Conservation (phyloP, 1,140 invertebrate genomes). For the Aethina tumida region DNA sequence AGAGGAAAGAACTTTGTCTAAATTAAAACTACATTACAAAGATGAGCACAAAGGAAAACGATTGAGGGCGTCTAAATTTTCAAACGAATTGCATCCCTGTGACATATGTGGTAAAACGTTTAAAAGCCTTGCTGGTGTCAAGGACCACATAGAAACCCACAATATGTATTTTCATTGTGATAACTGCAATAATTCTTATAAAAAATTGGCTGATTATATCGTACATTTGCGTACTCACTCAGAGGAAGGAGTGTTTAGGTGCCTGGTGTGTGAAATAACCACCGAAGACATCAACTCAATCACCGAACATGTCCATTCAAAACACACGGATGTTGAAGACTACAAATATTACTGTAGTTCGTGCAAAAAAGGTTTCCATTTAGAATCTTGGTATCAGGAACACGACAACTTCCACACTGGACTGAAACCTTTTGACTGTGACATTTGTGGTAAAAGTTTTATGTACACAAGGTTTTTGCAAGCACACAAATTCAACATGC, state of each 20-base stretch:
- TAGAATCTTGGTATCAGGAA: slow-evolving; percentile 29
- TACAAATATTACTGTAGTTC: slow-evolving; percentile 30
- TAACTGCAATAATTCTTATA: slow-evolving; percentile 26
- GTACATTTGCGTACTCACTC: slow-evolving; percentile 35
- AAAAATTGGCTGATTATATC: slow-evolving; percentile 25
- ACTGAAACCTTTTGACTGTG: slow-evolving; percentile 70
- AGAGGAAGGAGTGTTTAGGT: slow-evolving; percentile 38
- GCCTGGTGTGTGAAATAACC: slow-evolving; percentile 39
- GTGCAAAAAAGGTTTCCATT: slow-evolving; percentile 32
- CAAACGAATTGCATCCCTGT: slow-evolving; percentile 52
- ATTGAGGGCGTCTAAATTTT: slow-evolving; percentile 17
- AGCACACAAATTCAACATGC: slow-evolving; percentile 30
- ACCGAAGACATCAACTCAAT: slow-evolving; percentile 26
- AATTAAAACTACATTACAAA: slow-evolving; percentile 23
- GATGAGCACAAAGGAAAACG: slow-evolving; percentile 19
- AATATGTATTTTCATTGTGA: slow-evolving; percentile 44
- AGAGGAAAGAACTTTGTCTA: slow-evolving; percentile 15
- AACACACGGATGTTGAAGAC: too few species aligned
- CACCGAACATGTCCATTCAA: slow-evolving; percentile 25
- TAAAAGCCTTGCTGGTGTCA: slow-evolving; percentile 19
- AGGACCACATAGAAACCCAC: slow-evolving; percentile 39
- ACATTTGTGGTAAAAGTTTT: slow-evolving; percentile 33
- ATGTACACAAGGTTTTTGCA: slow-evolving; percentile 29
- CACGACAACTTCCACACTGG: slow-evolving; percentile 47
- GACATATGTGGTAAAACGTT: slow-evolving; percentile 54